Conservation (phyloP, 2,113 vertebrate genomes). For the Odontophorus gujanensis region DNA sequence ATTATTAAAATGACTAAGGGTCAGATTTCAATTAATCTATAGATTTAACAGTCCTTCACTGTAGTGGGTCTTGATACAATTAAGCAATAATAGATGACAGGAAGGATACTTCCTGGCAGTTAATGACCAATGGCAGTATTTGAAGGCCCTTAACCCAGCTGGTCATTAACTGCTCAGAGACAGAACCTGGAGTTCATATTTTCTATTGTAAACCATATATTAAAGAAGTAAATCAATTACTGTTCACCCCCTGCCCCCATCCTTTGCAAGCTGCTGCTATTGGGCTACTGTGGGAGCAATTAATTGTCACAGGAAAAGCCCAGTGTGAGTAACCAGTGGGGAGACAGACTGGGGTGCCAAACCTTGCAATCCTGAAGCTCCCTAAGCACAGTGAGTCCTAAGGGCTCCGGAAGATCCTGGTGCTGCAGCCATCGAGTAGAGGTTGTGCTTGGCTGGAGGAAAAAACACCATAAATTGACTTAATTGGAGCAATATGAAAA, state of each 20-base stretch:
- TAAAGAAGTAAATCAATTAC: conserved; percentile 56
- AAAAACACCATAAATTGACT: neutral
- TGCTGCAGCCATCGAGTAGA: neutral
- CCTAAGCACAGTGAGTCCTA: neutral
- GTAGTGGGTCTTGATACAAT: conserved; percentile 52
- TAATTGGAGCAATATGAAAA: neutral
- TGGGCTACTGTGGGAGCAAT: neutral
- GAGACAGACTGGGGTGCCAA: rapidly evolving
- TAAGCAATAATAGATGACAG: conserved; percentile 59
- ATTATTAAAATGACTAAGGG: conserved; percentile 47
- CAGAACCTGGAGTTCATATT: conserved; percentile 46
- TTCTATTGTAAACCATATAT: conserved; percentile 55
- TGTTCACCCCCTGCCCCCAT: neutral
- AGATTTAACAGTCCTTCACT: conserved; percentile 42
- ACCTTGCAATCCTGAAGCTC: neutral
- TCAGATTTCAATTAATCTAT: conserved; percentile 60
- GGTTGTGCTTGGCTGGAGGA: neutral
- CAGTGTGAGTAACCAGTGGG: neutral
- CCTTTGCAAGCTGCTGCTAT: neutral
- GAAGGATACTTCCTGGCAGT: conserved; percentile 51
- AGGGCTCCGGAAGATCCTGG: neutral
- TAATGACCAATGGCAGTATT: conserved; percentile 21
- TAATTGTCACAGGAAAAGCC: neutral
- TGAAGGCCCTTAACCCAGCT: conserved; percentile 49
- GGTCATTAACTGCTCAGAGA: conserved; percentile 54